These are phyloP conservation scores for Addax nasomaculatus DNA, from an alignment of 2,113 vertebrate species.

Conservation along the genomic window DNA sequence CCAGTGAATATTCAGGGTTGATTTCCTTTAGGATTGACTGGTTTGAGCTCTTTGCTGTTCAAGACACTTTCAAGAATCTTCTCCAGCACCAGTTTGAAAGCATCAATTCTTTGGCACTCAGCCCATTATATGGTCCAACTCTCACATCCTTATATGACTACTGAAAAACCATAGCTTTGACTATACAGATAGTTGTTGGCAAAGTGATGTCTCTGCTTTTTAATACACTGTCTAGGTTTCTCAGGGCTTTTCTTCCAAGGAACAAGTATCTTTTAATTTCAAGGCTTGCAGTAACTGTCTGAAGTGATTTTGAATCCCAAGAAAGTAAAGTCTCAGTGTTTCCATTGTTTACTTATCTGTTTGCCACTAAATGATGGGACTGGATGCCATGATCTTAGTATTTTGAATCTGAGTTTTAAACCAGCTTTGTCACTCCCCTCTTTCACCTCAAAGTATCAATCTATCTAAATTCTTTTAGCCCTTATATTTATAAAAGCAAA, in stretches of 20 bases:
- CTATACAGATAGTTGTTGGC: neutral
- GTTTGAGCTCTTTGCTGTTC: neutral
- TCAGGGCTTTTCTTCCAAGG: neutral
- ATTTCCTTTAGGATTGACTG: neutral
- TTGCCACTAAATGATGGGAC: neutral
- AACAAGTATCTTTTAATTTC: neutral
- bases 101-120: neutral
- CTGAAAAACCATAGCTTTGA: neutral
- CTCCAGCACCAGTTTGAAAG: neutral
- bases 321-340: neutral
- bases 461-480: neutral
- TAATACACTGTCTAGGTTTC: neutral
- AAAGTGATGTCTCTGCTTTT: neutral
- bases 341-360: neutral
- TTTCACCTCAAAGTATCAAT: neutral
- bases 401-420: neutral
- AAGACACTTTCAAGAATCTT: neutral
- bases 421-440: neutral
- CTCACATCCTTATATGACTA: neutral
- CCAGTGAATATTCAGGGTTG: neutral
- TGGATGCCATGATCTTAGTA: neutral
- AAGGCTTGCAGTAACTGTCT: neutral
- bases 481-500: neutral
- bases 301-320: neutral
- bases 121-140: neutral